These are phyloP conservation scores for Boloria euphrosyne DNA, from an alignment of 2,888 invertebrate species.

Conservation along the genomic window DNA sequence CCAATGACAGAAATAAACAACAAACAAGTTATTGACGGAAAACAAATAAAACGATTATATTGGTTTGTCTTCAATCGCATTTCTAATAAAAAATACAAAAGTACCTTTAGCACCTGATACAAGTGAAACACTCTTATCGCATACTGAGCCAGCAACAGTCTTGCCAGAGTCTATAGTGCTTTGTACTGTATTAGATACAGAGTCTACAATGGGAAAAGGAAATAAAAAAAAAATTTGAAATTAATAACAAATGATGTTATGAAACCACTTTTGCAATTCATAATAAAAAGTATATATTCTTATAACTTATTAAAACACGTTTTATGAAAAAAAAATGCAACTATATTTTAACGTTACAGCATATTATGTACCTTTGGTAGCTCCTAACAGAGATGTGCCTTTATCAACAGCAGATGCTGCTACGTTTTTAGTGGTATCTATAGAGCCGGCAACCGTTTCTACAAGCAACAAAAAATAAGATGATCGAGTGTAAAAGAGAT, in stretches of 20 bases:
- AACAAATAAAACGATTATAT: too few relatives aligned
- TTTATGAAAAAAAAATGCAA: not conserved
- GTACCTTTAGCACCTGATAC: constrained; percentile 51
- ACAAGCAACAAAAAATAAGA: constrained; percentile 29
- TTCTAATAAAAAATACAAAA: not conserved
- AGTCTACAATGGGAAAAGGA: constrained; percentile 46
- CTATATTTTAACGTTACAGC: not conserved
- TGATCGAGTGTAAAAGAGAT: not conserved
- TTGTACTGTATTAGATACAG: constrained; percentile 56
- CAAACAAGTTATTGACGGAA: too few relatives aligned
- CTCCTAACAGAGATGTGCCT: constrained; percentile 51
- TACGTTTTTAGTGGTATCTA: constrained; percentile 50
- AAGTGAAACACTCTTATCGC: constrained; percentile 65
- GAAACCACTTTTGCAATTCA: too few relatives aligned
- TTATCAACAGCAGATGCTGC: constrained; percentile 51
- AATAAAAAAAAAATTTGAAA: not conserved
- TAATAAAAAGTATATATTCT: too few relatives aligned
- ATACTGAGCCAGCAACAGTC: constrained; percentile 69
- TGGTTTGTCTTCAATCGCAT: constrained; percentile 38
- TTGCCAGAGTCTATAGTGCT: constrained; percentile 70
- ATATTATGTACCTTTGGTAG: constrained; percentile 37
- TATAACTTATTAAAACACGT: too few relatives aligned
- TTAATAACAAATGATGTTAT: not conserved
- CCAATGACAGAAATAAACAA: too few relatives aligned
- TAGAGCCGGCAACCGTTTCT: constrained; percentile 45